Conservation (phyloP, 2,888 invertebrate genomes). For the Augochlorella aurata region DNA sequence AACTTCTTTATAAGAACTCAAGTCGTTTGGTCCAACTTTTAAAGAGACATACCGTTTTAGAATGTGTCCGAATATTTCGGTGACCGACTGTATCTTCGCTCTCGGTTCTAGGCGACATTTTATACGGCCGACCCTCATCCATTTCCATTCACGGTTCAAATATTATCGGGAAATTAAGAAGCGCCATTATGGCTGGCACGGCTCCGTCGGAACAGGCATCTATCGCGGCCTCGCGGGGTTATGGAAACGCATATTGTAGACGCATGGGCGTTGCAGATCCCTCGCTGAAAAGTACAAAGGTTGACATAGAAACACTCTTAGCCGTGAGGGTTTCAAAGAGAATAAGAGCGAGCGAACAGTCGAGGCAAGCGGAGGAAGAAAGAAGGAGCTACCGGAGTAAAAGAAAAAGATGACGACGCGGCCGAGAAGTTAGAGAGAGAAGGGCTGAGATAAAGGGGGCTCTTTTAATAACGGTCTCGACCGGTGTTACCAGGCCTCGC, state of each 20-base stretch:
- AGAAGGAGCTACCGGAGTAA: constrained; percentile 6
- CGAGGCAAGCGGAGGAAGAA: constrained; percentile 15
- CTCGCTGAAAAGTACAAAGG: constrained; percentile 80
- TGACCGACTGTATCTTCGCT: not conserved
- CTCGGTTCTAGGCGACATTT: not conserved
- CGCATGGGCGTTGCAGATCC: constrained; percentile 74
- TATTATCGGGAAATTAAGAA: constrained; percentile 70
- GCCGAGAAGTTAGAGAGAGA: constrained; percentile 30
- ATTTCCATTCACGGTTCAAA: not conserved
- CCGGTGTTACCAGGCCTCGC: constrained; percentile 73
- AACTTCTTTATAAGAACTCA: no score
- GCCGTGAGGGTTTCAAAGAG: constrained; percentile 69
- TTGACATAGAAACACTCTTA: constrained; percentile 81
- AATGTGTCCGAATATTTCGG: no score
- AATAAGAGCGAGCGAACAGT: constrained; percentile 55
- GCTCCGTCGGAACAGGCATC: constrained; percentile 46
- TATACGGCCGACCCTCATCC: constrained; percentile 36
- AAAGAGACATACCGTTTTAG: no score
- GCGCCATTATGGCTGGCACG: constrained; percentile 64
- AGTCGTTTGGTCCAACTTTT: no score
- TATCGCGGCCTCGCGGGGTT: constrained; percentile 58
- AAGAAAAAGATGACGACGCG: constrained; percentile 22
- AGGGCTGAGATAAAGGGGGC: constrained; percentile 73
- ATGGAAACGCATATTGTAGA: constrained; percentile 65
- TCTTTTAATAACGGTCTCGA: constrained; percentile 80